These are phyloP conservation scores for Himantopus leucocephalus DNA, from an alignment of 2,113 vertebrate genomes.

Conservation along the genomic window DNA sequence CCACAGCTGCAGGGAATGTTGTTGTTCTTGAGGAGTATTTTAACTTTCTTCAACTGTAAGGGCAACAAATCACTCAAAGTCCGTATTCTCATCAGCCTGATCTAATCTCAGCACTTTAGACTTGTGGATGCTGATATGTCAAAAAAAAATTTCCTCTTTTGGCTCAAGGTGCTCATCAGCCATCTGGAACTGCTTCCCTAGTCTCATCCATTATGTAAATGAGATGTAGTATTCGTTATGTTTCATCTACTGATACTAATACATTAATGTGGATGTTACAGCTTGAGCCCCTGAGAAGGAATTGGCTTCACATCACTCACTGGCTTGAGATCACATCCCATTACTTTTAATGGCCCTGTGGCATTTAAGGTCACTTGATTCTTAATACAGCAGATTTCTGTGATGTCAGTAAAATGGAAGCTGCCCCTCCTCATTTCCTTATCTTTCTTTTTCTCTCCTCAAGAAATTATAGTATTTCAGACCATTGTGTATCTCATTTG, in stretches of 20 bases:
- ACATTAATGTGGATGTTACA: slow-evolving; percentile 60
- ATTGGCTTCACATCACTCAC: slow-evolving; percentile 53
- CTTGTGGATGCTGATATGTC: neutral
- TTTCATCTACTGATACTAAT: slow-evolving; percentile 71
- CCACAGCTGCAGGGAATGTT: neutral
- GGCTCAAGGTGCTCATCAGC: slow-evolving; percentile 69
- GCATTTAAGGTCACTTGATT: slow-evolving; percentile 56
- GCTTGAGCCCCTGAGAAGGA: slow-evolving; percentile 40
- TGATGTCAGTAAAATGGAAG: slow-evolving; percentile 17
- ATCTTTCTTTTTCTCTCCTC: neutral
- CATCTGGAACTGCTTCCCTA: slow-evolving; percentile 69
- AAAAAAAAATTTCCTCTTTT: slow-evolving; percentile 27
- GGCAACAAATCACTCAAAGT: neutral
- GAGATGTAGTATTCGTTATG: slow-evolving; percentile 55
- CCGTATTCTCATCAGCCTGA: neutral
- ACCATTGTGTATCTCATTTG: neutral
- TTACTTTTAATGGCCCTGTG: slow-evolving; percentile 60
- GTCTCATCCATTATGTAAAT: slow-evolving; percentile 75
- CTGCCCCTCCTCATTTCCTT: neutral
- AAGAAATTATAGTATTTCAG: neutral
- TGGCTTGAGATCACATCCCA: slow-evolving; percentile 56
- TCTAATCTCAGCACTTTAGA: neutral
- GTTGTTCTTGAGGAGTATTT: neutral
- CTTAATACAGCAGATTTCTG: slow-evolving; percentile 1
- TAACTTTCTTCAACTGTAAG: slow-evolving; percentile 2